Conservation (phyloP, 2,113 vertebrate species). For the Poicephalus meyeri region DNA sequence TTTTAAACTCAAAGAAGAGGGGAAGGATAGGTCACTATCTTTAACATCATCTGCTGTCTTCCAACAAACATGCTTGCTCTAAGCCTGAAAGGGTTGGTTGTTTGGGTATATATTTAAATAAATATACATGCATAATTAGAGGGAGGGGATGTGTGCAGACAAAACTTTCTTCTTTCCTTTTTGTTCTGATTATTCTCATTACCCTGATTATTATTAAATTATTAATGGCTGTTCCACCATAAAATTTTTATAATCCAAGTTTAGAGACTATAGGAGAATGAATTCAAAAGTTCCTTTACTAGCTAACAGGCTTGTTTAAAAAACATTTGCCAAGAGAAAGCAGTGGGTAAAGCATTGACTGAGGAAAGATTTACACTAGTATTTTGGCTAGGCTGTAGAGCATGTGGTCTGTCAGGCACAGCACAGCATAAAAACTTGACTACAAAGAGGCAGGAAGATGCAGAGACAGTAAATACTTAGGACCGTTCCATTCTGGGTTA, state of each 20-base stretch:
- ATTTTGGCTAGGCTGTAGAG: neutral
- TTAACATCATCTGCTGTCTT: neutral
- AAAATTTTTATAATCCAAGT: neutral
- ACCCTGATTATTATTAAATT: neutral
- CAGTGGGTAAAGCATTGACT: neutral
- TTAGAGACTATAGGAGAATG: neutral
- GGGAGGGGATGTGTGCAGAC: rapidly evolving
- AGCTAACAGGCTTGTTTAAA: neutral
- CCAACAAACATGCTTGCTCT: neutral
- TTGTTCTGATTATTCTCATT: neutral
- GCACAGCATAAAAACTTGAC: neutral
- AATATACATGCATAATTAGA: neutral
- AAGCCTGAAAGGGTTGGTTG: neutral
- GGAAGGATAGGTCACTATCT: neutral
- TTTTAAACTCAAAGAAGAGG: neutral
- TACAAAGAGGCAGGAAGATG: neutral
- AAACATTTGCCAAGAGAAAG: neutral
- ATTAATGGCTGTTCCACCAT: neutral
- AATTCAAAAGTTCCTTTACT: neutral
- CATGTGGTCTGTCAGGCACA: neutral
- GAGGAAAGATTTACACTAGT: neutral
- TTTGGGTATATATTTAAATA: neutral
- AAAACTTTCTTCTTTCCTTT: neutral
- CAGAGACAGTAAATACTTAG: neutral
- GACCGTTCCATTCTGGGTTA: neutral